Percentiles rank a stretch among this genome's conserved stretches.
phyloP scores from a whole-genome alignment of 2,113 vertebrate genomes.

The Microtus pennsylvanicus region DNA sequence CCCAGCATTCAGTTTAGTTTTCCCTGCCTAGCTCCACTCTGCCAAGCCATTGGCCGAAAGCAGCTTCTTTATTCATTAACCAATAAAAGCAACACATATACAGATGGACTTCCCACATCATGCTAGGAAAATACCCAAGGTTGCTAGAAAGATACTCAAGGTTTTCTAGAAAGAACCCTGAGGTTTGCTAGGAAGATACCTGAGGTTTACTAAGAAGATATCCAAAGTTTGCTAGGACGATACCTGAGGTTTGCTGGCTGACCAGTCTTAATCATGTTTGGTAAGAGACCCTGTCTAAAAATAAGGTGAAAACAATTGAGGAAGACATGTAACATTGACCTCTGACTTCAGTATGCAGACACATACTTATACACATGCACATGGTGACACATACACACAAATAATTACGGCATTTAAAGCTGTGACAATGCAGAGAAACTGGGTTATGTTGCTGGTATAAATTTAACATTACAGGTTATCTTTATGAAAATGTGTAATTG shows the following conservation, averaged over 20 bases:
- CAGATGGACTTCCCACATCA: no score
- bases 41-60: no score
- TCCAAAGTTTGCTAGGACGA: no score
- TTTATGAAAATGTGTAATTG: not conserved
- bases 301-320: not conserved
- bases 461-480: not conserved
- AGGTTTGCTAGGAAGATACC: no score
- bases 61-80: no score
- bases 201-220: not conserved
- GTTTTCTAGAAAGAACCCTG: not conserved
- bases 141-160: not conserved
- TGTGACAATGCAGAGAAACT: not conserved
- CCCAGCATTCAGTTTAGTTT: no score
- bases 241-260: not conserved
- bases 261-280: not conserved
- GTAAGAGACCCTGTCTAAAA: not conserved
- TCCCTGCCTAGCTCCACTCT: no score
- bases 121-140: not conserved
- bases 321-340: not conserved
- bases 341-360: not conserved
- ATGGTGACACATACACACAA: not conserved
- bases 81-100: no score
- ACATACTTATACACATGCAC: not conserved
- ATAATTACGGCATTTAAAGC: not conserved
- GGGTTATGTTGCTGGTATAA: not conserved